Conservation (phyloP, 2,113 vertebrate genomes). For the Pseudonaja textilis region DNA sequence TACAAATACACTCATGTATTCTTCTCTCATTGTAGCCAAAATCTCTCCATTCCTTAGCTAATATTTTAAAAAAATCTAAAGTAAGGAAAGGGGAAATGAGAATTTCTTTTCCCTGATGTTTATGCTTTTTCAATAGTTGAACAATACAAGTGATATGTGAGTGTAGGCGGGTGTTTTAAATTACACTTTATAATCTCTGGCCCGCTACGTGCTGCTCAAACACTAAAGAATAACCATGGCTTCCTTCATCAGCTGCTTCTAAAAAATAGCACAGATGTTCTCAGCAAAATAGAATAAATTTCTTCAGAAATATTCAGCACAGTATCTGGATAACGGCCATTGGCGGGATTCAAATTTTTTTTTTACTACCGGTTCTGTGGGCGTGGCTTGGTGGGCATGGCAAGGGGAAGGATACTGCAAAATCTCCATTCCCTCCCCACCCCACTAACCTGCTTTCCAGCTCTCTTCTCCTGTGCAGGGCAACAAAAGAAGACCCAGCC, state of each 20-base stretch:
- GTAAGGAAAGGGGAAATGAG: neutral
- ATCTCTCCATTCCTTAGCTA: neutral
- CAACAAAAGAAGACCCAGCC: too few relatives aligned
- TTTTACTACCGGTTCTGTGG: too few relatives aligned
- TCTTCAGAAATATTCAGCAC: neutral
- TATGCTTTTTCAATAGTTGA: neutral
- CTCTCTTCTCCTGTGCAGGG: too few relatives aligned
- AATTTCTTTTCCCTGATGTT: neutral
- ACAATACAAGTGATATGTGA: neutral
- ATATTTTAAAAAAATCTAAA: neutral
- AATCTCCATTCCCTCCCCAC: too few relatives aligned
- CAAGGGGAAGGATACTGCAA: too few relatives aligned
- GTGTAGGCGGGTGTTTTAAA: neutral
- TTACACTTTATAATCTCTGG: neutral
- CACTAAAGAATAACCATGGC: neutral
- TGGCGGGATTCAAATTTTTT: too few relatives aligned
- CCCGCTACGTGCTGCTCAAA: neutral
- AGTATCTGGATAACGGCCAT: too few relatives aligned
- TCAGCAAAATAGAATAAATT: neutral
- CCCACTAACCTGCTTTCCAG: too few relatives aligned
- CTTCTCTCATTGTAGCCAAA: neutral
- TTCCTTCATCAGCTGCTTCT: neutral
- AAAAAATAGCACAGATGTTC: neutral
- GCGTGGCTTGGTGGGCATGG: too few relatives aligned
- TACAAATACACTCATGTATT: neutral